Base-by-base conservation (phyloP, 1,140 invertebrate genomes). In the Teleogryllus occipitalis region DNA sequence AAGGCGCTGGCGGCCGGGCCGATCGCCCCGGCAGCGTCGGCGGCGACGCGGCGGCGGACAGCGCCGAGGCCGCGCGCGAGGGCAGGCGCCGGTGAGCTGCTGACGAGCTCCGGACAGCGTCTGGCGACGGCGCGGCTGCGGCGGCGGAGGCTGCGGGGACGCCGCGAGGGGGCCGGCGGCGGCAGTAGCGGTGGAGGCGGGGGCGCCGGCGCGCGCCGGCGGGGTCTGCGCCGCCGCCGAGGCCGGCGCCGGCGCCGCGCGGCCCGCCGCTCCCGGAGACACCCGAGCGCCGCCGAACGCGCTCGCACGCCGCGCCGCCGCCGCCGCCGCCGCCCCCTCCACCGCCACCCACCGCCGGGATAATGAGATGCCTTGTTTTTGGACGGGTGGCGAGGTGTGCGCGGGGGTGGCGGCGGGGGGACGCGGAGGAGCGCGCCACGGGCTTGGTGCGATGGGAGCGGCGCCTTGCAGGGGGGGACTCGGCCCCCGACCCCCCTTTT, bases 41-140 rank as follows among this genome's bases (percentile, higher is more conserved):
- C 3, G 54, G 54, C 18, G 54, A 18, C 18, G 54, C 54, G 18
- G 27, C 27, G 27, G 27, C 27, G n/a, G n/a, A n/a, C n/a, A 39
- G 54, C 18, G 54, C 18, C 54, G 10, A 8, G 54, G 54, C 54
- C 54, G 54, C 54, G 54, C 54, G 54, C 54, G 54, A 65, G 54
- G 18, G 54, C 54, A 65, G 54, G 2, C 0, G 2, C 54, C 2
- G 2, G 18, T 65, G 54, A 65, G 54, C 18, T 18, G 54, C 54
- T 65, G 54, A 65, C 54, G 54, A 65, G 54, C 54, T 65, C 54
- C 54, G 54, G 54, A 65, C 54, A 65, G 54, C 54, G 54, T 65
- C 54, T 65, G 54, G 18, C 54, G 54, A 10, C 10, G 10, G 54
- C 54, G 54, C 54, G 54, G 18, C 54, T 65, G 54, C 10, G 54